A percentile compares a stretch with the other conserved stretches of the same genome.
Evolutionary conservation across 2,888 invertebrate genomes (phyloP).

Genomic region (Drosophila ochracea): DNA sequence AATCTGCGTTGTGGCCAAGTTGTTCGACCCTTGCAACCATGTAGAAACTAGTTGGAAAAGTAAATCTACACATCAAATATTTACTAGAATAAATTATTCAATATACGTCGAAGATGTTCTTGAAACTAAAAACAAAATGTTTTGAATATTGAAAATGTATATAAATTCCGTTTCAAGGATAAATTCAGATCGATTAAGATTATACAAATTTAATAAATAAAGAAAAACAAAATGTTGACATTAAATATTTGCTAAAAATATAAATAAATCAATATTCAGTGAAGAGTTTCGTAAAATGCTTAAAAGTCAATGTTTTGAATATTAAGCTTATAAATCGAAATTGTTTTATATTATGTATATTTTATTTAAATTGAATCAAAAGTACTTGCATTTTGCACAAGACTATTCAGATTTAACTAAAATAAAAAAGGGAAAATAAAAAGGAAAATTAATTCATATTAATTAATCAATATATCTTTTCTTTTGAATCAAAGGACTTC

Average conservation of each 20-base stretch:
- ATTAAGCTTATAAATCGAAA: neutral
- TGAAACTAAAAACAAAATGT: neutral
- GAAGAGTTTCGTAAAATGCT: neutral
- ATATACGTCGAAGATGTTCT: neutral
- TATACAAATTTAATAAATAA: neutral
- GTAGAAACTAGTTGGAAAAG: neutral
- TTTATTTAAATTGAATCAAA: neutral
- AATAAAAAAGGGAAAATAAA: neutral
- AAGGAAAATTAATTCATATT: too few relatives aligned
- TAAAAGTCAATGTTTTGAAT: neutral
- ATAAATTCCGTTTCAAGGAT: neutral
- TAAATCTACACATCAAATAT: neutral
- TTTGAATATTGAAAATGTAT: neutral
- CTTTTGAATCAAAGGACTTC: neutral
- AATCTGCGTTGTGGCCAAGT: neutral
- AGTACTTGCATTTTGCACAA: too few relatives aligned
- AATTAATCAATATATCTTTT: too few relatives aligned
- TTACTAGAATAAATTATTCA: neutral
- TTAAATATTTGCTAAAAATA: neutral
- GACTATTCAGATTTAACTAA: too few relatives aligned
- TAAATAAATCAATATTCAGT: neutral
- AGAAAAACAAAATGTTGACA: neutral
- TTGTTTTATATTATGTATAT: neutral
- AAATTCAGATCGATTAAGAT: neutral
- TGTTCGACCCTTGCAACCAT: neutral